Evolutionary conservation across 2,888 invertebrate genomes (phyloP).

Genomic region (Acleris literana): DNA sequence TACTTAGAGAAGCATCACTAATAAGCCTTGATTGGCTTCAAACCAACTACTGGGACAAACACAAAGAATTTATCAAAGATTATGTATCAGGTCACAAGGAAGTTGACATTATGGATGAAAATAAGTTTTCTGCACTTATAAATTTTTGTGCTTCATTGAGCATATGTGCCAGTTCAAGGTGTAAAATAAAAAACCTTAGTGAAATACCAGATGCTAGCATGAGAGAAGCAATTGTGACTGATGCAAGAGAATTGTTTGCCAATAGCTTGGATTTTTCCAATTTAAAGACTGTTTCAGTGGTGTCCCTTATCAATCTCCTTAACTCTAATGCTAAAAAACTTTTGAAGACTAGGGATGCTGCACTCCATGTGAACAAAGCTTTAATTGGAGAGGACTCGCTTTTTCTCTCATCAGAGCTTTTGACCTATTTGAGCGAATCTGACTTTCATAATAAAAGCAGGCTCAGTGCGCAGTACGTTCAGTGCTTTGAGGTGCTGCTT

Average conservation of each 20-base stretch:
- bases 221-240: slow-evolving; percentile 64
- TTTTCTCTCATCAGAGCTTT: slow-evolving; percentile 65
- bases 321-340: slow-evolving; percentile 57
- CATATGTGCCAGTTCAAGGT: slow-evolving; percentile 65
- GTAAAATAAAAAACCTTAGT: slow-evolving; percentile 65
- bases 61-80: slow-evolving; percentile 77
- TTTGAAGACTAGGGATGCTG: slow-evolving; percentile 52
- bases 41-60: slow-evolving; percentile 86
- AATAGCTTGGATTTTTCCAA: slow-evolving; percentile 60
- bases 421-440: slow-evolving; percentile 54
- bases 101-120: slow-evolving; percentile 49
- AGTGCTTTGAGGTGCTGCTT: slow-evolving; percentile 82
- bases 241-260: slow-evolving; percentile 65
- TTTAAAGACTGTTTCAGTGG: slow-evolving; percentile 60
- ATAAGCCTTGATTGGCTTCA: slow-evolving; percentile 88
- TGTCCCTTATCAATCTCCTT: slow-evolving; percentile 55
- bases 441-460: slow-evolving; percentile 50
- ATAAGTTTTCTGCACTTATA: slow-evolving; percentile 61
- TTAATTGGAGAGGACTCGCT: slow-evolving; percentile 64
- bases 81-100: slow-evolving; percentile 59
- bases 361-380: slow-evolving; percentile 53
- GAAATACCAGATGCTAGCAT: slow-evolving; percentile 64
- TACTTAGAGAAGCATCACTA: slow-evolving; percentile 85
- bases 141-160: slow-evolving; percentile 69
- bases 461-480: slow-evolving; percentile 59